Base-by-base conservation (phyloP, 35 echinoderm and acorn worm genomes). In the Anneissia japonica region DNA sequence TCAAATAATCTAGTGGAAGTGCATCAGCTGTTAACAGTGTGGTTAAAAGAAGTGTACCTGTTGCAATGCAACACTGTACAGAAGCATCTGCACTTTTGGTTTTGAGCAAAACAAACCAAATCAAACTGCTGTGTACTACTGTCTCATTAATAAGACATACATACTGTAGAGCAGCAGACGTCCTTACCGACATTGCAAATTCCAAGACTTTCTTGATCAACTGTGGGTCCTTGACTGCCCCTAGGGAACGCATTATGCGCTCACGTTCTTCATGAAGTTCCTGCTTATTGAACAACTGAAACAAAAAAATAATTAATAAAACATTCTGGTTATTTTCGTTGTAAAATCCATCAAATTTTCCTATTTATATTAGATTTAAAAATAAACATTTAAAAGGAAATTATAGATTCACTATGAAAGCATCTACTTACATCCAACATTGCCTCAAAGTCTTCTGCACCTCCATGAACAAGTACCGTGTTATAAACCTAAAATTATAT, bases 201-300 rank as follows among this genome's bases (percentile, higher is more conserved):
- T 99, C 91, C 73, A 99, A 77, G 86, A 99, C 96, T 46, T 46
- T 91, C 75, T 92, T 79, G 51, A 99, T 99, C 34, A 99, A 74
- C 0, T 34, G 39, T 34, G 89, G 88, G 35, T 99, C 86, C 51
- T 84, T 93, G 45, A 99, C 87, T 19, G 86, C 81, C 32, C 96
- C 96, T 9, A 99, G 80, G 30, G 86, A 84, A 38, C 96, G 82
- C 84, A 94, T 85, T 79, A 99, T 94, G 0, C 96, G 89, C 31
- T 99, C 96, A 64, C 91, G 94, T 83, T 99, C 96, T 72, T 99
- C 96, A 33, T 94, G 96, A 35, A 99, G 89, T 75, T 99, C 96
- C 82, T 99, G 92, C 3, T 45, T 80, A 74, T 84, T 89, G 87
- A 91, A 99, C 46, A 92, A 83, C 96, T 99, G 55, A 35, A 35